These are phyloP conservation scores for Pachycephala philippinensis DNA, from an alignment of 2,113 vertebrate genomes.

Conservation along the genomic window DNA sequence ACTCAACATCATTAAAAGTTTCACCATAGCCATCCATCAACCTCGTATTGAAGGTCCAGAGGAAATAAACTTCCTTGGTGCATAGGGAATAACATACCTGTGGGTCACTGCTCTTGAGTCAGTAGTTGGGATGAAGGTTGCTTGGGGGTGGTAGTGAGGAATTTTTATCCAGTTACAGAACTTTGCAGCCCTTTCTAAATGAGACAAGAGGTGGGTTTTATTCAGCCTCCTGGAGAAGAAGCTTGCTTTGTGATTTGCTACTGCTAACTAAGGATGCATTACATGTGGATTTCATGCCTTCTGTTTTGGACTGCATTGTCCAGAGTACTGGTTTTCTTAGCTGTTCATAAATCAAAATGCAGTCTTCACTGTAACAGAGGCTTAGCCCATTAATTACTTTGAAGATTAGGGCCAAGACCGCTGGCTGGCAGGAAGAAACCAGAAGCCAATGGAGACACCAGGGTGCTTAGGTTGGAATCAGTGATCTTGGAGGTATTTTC, in stretches of 20 bases:
- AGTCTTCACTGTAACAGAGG: neutral
- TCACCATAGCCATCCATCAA: neutral
- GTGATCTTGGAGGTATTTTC: neutral
- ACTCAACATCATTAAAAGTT: neutral
- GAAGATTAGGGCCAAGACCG: neutral
- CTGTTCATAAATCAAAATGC: neutral
- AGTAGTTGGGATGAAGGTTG: neutral
- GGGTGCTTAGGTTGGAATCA: neutral
- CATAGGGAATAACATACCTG: rapidly evolving
- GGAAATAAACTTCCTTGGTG: neutral
- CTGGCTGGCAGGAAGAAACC: neutral
- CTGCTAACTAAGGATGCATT: neutral
- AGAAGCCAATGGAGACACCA: neutral
- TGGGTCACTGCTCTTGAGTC: neutral
- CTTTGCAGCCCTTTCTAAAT: neutral
- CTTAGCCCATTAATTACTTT: neutral
- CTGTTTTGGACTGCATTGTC: neutral
- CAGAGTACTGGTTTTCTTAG: neutral
- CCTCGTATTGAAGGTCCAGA: neutral
- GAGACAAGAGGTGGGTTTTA: neutral
- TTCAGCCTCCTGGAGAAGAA: neutral
- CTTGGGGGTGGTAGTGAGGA: neutral
- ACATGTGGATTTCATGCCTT: neutral
- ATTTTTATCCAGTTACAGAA: neutral
- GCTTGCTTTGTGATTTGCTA: neutral